Percentiles rank a stretch among this genome's conserved stretches.
Evolutionary conservation across 2,888 invertebrate genomes (phyloP).

Genomic region (Lasioglossum figueresi): DNA sequence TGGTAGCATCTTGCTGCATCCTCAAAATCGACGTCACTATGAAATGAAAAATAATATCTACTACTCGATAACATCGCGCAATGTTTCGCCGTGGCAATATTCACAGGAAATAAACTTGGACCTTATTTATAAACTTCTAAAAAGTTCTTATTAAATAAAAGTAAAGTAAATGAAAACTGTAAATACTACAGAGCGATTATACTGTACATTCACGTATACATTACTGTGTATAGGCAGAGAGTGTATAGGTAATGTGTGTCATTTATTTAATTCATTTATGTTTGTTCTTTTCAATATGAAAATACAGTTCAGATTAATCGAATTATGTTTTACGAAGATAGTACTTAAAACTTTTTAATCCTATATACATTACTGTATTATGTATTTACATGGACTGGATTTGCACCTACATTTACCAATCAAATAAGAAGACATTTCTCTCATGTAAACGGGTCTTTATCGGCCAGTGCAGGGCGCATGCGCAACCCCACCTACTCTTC

Average conservation of each 20-base stretch:
- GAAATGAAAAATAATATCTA: neutral
- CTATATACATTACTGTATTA: neutral
- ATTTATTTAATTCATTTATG: neutral
- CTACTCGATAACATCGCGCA: neutral
- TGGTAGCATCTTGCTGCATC: too few relatives aligned
- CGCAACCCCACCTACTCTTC: conserved; percentile 77
- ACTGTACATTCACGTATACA: neutral
- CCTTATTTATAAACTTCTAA: neutral
- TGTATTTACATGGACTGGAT: neutral
- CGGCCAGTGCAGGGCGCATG: conserved; percentile 43
- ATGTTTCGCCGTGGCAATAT: neutral
- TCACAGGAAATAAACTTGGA: neutral
- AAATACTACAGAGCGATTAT: neutral
- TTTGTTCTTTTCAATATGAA: neutral
- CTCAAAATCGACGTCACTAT: neutral
- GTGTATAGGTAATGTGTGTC: neutral
- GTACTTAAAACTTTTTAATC: too few relatives aligned
- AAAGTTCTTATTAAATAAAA: too few relatives aligned
- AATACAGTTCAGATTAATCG: neutral
- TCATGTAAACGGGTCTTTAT: conserved; percentile 34
- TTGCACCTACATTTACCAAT: conserved; percentile 26
- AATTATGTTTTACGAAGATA: neutral
- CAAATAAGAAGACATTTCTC: neutral
- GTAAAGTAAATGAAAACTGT: neutral
- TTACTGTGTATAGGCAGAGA: too few relatives aligned